phyloP scores from a whole-genome alignment of 37 sponge, comb jelly and placozoan genomes.

The Oopsacas minuta region DNA sequence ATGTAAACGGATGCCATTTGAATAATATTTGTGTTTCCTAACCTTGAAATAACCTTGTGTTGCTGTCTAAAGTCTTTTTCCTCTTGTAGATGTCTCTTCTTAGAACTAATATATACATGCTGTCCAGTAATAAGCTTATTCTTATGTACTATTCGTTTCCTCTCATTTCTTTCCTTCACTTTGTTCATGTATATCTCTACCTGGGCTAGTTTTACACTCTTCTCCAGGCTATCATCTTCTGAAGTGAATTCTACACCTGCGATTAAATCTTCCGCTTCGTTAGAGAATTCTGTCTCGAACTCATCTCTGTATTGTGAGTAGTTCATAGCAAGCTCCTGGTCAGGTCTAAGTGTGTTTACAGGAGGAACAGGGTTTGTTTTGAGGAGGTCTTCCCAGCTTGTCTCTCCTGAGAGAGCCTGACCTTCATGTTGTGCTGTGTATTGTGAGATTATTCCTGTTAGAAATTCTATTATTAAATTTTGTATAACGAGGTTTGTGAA shows the following conservation, averaged over 20 bases:
- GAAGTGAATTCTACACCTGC: conserved; percentile 25
- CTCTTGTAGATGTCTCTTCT: background rate
- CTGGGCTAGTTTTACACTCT: conserved; percentile 57
- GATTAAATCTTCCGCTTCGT: conserved; percentile 54
- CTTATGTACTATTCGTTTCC: conserved; percentile 30
- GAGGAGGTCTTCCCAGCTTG: background rate
- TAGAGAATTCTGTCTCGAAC: conserved; percentile 69
- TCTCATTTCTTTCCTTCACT: conserved; percentile 44
- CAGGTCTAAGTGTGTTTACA: conserved; percentile 25
- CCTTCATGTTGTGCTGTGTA: background rate
- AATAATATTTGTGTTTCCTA: no score
- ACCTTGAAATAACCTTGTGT: conserved; percentile 3
- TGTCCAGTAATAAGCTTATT: background rate
- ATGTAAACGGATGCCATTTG: no score
- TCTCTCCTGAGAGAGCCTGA: background rate
- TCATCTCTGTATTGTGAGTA: conserved; percentile 79
- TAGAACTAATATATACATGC: background rate
- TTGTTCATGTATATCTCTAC: conserved; percentile 56
- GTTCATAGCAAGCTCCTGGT: conserved; percentile 60
- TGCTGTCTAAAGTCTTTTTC: background rate
- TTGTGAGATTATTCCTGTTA: background rate
- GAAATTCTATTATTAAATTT: no score
- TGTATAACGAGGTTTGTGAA: no score
- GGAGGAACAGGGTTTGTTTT: background rate
- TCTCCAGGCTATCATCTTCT: conserved; percentile 59